These are phyloP conservation scores for Calephelis virginiensis DNA, from an alignment of 1,140 invertebrate species.

Conservation along the genomic window DNA sequence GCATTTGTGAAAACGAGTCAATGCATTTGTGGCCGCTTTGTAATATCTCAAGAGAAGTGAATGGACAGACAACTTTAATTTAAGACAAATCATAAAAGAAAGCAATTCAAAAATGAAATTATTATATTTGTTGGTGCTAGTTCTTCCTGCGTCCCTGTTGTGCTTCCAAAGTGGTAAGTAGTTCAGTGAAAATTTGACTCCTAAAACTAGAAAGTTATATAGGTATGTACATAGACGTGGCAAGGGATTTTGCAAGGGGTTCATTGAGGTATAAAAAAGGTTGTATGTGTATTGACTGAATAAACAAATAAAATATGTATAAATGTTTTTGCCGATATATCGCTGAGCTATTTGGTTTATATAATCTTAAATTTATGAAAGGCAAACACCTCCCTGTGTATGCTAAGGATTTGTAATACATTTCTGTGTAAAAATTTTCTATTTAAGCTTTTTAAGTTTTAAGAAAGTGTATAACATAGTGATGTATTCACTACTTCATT, in stretches of 20 bases:
- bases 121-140: conserved; percentile 61
- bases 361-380: no score
- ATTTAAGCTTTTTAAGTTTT: no score
- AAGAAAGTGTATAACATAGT: no score
- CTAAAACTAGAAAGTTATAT: conserved; percentile 34
- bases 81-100: conserved; percentile 35
- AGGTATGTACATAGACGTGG: conserved; percentile 42
- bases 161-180: conserved; percentile 68
- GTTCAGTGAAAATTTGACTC: conserved; percentile 28
- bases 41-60: conserved; percentile 55
- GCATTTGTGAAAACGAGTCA: conserved; percentile 59
- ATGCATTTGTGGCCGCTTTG: conserved; percentile 44
- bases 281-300: no score
- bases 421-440: no score
- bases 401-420: no score
- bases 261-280: background rate
- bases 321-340: no score
- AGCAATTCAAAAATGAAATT: conserved; percentile 64
- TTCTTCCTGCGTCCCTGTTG: conserved; percentile 63
- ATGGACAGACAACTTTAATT: conserved; percentile 51
- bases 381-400: no score
- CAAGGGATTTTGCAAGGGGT: conserved; percentile 32
- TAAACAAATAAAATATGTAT: no score
- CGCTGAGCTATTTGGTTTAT: no score
- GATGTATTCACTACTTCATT: background rate